Evolutionary conservation across 2,113 vertebrate genomes (phyloP), one percentile per base, ranked within the genome.

Genomic region (Ceyx melanurus): DNA sequence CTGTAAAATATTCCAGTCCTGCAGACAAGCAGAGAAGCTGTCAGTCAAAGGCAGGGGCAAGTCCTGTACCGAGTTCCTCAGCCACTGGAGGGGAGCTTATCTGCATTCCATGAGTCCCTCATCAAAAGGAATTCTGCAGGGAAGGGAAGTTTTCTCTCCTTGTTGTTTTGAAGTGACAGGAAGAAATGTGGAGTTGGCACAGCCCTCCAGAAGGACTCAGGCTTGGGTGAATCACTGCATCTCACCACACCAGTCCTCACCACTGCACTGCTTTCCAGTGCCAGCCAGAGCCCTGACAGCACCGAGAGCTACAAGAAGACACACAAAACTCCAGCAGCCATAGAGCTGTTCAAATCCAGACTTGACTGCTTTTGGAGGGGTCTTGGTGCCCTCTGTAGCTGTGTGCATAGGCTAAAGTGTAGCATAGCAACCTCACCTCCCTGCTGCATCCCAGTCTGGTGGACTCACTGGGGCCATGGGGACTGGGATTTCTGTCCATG

Each of bases 101-200:
- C 74, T 37, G 66, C 53, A 73, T 62, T 46, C 77, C 15, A 13
- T 0, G 1, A 11, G 15, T 45, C 54, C 57, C 35, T 91, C 68
- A 56, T 3, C 21, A 61, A 18, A 0, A 2, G 57, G 45, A 78
- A 50, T 51, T 91, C 78, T 53, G 53, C 73, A 58, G 74, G 22
- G 53, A 72, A 77, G 46, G 28, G n/a, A 92, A 81, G 61, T 72
- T 84, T 84, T 68, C 57, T 90, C 19, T 62, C 53, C 78, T 82
- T 29, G 21, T 29, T 62, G n/a, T n/a, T 85, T 66, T 62, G 64
- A 66, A 77, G 50, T 68, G 33, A 45, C 25, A 61, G 48, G 56
- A 83, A 31, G 53, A 40, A 83, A 51, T n/a, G 60, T 40, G 60
- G 73, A 78, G 61, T 3, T 90, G 62, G 67, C 88, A 35, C 18